These are phyloP conservation scores for Onychorhynchus coronatus DNA, from an alignment of 2,113 vertebrate species.

Conservation along the genomic window DNA sequence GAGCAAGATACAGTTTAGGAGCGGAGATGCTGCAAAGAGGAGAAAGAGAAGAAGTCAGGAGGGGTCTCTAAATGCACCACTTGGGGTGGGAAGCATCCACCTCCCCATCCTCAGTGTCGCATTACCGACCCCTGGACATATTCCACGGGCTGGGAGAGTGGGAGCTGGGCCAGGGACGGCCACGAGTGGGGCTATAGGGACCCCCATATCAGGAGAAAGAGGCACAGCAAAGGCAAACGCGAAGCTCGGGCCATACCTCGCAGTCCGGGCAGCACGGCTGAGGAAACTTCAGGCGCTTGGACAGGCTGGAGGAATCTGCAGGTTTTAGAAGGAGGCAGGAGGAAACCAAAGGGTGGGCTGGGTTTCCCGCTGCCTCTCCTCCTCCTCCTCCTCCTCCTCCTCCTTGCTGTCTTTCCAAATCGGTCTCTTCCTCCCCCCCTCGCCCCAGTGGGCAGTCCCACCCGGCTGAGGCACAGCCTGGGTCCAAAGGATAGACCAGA, in stretches of 20 bases:
- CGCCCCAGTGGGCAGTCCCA: slow-evolving; percentile 62
- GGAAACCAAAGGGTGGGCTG: slow-evolving; percentile 82
- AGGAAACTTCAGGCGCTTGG: slow-evolving; percentile 73
- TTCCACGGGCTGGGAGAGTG: not conserved
- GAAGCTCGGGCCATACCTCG: slow-evolving; percentile 69
- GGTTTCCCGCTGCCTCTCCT: slow-evolving; percentile 75
- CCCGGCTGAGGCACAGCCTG: slow-evolving; percentile 46
- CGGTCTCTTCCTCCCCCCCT: slow-evolving; percentile 56
- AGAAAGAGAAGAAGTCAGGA: not conserved
- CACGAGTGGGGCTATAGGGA: not conserved
- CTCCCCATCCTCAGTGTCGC: not conserved
- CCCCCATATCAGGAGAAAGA: not conserved
- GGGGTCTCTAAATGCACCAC: not conserved
- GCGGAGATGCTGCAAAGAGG: not conserved
- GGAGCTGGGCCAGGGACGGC: not conserved
- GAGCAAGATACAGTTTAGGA: not conserved
- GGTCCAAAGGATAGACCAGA: slow-evolving; percentile 50
- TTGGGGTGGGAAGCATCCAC: not conserved
- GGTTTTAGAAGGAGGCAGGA: slow-evolving; percentile 77
- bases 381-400: slow-evolving; percentile 44
- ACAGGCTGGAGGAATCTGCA: slow-evolving; percentile 80
- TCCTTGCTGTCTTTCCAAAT: slow-evolving; percentile 56
- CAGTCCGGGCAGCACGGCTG: slow-evolving; percentile 73
- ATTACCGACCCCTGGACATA: accelerated
- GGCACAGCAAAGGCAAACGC: not conserved